Conservation (phyloP, 2,113 vertebrate genomes). For the Cairina moschata region DNA sequence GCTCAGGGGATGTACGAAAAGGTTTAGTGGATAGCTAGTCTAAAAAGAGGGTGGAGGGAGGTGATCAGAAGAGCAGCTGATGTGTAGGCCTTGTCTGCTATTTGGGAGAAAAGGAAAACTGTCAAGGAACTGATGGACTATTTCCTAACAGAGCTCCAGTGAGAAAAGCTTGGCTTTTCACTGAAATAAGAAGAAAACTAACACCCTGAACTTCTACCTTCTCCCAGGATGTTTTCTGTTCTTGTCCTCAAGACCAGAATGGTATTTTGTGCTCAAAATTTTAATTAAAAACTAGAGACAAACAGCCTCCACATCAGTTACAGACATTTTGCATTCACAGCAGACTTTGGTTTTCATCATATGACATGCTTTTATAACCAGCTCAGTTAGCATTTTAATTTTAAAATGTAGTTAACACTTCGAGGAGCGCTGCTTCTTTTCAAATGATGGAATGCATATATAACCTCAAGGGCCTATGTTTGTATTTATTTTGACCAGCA, state of each 20-base stretch:
- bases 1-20: background rate
- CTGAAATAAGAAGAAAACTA: background rate
- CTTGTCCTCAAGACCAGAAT: background rate
- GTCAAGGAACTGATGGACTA: background rate
- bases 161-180: background rate
- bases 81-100: background rate
- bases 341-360: background rate
- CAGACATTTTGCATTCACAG: background rate
- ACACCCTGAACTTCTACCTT: background rate
- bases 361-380: background rate
- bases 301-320: background rate
- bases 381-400: background rate
- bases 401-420: conserved; percentile 13
- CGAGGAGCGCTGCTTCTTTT: background rate
- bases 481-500: background rate
- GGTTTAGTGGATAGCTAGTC: background rate
- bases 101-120: background rate
- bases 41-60: background rate
- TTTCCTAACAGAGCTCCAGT: background rate
- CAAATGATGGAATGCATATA: background rate
- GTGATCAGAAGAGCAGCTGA: background rate
- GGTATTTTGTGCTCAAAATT: background rate
- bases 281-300: background rate
- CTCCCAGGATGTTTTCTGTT: background rate
- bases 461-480: background rate